Base-by-base conservation (phyloP, 2,888 invertebrate genomes). In the Agriopis aurantiaria region DNA sequence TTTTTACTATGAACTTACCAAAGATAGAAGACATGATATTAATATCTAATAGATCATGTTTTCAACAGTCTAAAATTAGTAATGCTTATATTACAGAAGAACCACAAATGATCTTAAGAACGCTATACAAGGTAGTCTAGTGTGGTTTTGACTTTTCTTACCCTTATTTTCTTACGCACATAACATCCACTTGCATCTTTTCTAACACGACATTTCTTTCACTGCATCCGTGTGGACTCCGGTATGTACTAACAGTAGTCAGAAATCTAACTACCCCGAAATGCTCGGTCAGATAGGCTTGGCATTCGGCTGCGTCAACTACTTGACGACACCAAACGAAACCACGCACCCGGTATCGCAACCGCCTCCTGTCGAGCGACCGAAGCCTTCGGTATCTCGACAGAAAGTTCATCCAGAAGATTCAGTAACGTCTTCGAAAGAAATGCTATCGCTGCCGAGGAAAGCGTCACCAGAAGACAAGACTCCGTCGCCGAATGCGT, bases 31-130 rank as follows among this genome's bases (percentile, higher is more conserved):
- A 49, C 53, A 17, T 53, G 43, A 62, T 53, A 46, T 45, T 62
- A 52, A 62, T 62, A 52, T 65, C 65, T 68, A 68, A 65, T 66
- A 60, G 49, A 68, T 72, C 66, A 74, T 62, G 33, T 48, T 33
- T 33, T 45, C 46, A 62, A 53, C 55, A 70, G 49, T 70, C 62
- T 73, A 73, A 76, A 73, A 71, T 64, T 65, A 69, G 68, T 78
- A 79, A 81, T 78, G 85, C 89, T 91, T 91, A 80, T 85, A 87
- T 94, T 94, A 82, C 94, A 94, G 94, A 94, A 92, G 88, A 89
- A 93, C 94, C 84, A 93, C 94, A 88, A 92, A 93, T 87, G 93
- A 94, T 85, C 91, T 94, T 87, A 93, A 93, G 93, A 94, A 93
- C 89, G 91, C 92, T 90, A 88, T 90, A 82, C 87, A 91, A 94